Conservation (phyloP, 1,140 invertebrate genomes). For the Lutraria rhynchaena region DNA sequence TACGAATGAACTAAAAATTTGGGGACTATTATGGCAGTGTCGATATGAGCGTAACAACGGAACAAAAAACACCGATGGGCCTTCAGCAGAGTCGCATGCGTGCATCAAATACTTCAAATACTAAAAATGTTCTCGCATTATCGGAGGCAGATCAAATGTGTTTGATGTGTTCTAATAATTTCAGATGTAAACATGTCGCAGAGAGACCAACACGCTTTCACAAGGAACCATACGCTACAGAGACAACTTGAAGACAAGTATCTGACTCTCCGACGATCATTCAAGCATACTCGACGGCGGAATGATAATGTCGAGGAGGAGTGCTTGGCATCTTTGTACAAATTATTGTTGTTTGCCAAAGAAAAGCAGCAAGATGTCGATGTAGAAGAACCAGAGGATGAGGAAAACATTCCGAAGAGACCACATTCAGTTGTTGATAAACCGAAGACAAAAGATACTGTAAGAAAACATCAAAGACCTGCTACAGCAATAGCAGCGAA, state of each 20-base stretch:
- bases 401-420: constrained; percentile 12
- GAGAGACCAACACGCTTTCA: constrained; percentile 18
- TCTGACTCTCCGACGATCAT: constrained; percentile 8
- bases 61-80: too few species aligned
- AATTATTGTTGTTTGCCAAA: constrained; percentile 32
- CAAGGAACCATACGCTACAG: constrained; percentile 34
- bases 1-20: too few species aligned
- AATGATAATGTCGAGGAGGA: constrained; percentile 45
- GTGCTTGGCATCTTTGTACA: constrained; percentile 29
- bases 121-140: too few species aligned
- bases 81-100: too few species aligned
- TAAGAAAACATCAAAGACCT: background rate
- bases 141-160: too few species aligned
- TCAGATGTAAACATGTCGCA: constrained; percentile 3
- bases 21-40: too few species aligned
- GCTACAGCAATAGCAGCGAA: constrained; percentile 15
- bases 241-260: constrained; percentile 36
- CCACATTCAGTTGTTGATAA: constrained; percentile 22
- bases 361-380: constrained; percentile 7
- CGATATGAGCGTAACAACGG: too few species aligned
- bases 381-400: background rate
- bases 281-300: constrained; percentile 40
- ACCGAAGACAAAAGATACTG: background rate
- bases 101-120: too few species aligned
- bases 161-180: constrained; percentile 18